A percentile compares a stretch with the other conserved stretches of the same genome.
Evolutionary conservation across 2,797 vertebrate species (phyloP).

Genomic region (Mus caroli): DNA sequence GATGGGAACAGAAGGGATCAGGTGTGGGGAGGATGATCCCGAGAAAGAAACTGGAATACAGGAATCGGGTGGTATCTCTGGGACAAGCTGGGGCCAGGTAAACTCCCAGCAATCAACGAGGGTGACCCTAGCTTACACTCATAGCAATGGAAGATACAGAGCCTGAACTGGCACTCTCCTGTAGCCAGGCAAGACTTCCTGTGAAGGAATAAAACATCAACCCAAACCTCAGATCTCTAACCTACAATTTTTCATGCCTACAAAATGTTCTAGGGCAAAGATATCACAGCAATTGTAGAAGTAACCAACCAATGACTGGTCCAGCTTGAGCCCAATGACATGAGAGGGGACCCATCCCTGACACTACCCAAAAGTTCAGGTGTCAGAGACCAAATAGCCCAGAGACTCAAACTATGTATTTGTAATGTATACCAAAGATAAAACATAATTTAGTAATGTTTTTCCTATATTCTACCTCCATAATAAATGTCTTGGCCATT

Average conservation of each 20-base stretch:
- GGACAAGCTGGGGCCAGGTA: neutral
- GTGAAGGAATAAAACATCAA: neutral
- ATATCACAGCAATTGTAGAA: neutral
- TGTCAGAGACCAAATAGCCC: neutral
- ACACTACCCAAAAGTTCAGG: neutral
- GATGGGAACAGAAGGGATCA: neutral
- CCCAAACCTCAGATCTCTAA: neutral
- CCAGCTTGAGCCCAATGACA: neutral
- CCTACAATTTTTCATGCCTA: neutral
- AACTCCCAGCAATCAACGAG: neutral
- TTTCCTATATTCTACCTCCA: neutral
- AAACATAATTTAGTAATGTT: neutral
- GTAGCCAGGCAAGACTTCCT: neutral
- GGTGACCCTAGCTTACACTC: neutral
- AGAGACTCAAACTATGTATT: neutral
- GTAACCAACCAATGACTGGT: neutral
- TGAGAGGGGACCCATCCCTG: neutral
- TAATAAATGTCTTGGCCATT: neutral
- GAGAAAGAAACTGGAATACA: neutral
- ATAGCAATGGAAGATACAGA: neutral
- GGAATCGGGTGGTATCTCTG: neutral
- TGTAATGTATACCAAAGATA: constrained; percentile 52
- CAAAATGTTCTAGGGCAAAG: neutral
- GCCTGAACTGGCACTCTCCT: neutral
- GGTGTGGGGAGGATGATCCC: neutral